Evolutionary conservation across 2,113 vertebrate species (phyloP).

Genomic region (Burhinus oedicnemus): DNA sequence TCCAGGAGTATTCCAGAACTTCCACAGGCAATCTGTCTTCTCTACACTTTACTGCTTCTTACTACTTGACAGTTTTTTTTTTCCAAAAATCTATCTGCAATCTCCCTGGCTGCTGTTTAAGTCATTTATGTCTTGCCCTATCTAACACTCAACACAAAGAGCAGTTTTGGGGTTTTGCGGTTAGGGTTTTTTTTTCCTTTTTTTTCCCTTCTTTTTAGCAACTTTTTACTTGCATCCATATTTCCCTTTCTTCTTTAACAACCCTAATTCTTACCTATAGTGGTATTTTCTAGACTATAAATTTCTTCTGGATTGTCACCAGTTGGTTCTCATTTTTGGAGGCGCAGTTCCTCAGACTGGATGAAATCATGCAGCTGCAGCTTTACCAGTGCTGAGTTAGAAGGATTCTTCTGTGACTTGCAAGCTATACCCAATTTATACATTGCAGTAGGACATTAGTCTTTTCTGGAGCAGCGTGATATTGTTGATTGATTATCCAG

Average conservation of each 20-base stretch:
- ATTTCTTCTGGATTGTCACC: background rate
- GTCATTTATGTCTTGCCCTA: background rate
- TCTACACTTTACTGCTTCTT: background rate
- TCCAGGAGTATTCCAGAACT: conserved; percentile 5
- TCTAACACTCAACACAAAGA: background rate
- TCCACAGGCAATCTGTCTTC: conserved; percentile 5
- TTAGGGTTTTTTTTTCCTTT: background rate
- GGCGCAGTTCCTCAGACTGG: background rate
- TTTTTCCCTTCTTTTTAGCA: background rate
- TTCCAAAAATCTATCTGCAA: background rate
- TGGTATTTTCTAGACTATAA: background rate
- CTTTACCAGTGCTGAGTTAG: background rate
- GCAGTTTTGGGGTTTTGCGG: background rate
- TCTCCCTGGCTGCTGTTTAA: conserved; percentile 13
- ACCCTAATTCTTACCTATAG: background rate
- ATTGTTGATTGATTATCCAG: background rate
- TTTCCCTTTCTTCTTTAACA: background rate
- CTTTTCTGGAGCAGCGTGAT: background rate
- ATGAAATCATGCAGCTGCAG: background rate
- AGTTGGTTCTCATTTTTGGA: background rate
- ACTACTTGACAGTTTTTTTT: background rate
- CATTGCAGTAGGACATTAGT: background rate
- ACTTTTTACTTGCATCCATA: background rate
- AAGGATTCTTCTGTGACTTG: background rate
- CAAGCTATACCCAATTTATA: background rate